Conservation (phyloP, 2,888 invertebrate species). For the Vesta saturnalis region DNA sequence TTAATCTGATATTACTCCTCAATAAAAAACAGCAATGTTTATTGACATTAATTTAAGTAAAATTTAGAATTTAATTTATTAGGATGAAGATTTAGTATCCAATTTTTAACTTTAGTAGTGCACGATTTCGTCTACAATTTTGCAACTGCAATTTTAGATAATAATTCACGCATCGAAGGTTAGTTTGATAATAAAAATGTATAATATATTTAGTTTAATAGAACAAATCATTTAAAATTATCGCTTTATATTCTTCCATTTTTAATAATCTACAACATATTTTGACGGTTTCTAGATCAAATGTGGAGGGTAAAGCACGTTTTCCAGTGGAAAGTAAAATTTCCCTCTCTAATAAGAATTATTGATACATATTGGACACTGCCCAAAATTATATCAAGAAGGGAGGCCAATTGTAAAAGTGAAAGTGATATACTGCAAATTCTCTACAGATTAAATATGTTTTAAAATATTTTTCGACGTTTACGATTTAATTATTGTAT, state of each 20-base stretch:
- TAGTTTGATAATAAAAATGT: too few species aligned
- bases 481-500: not conserved
- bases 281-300: constrained; percentile 12
- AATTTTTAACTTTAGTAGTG: too few species aligned
- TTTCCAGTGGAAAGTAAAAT: constrained; percentile 26
- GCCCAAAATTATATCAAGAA: constrained; percentile 21
- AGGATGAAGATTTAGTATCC: too few species aligned
- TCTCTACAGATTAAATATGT: not conserved
- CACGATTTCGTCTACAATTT: too few species aligned
- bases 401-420: constrained; percentile 38
- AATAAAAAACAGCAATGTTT: too few species aligned
- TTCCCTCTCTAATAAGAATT: constrained; percentile 32
- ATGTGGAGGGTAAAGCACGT: constrained; percentile 13
- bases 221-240: too few species aligned
- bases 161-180: too few species aligned
- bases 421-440: constrained; percentile 28
- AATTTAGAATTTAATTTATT: too few species aligned
- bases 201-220: too few species aligned
- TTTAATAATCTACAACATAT: not conserved
- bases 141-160: too few species aligned
- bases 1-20: too few species aligned
- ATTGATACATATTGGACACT: constrained; percentile 24
- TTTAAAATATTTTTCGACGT: not conserved
- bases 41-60: too few species aligned
- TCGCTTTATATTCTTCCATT: not conserved